Evolutionary conservation across 1,140 invertebrate genomes (phyloP), one percentile per base, ranked within the genome.

Genomic region (Ceratosolen fusciceps): DNA sequence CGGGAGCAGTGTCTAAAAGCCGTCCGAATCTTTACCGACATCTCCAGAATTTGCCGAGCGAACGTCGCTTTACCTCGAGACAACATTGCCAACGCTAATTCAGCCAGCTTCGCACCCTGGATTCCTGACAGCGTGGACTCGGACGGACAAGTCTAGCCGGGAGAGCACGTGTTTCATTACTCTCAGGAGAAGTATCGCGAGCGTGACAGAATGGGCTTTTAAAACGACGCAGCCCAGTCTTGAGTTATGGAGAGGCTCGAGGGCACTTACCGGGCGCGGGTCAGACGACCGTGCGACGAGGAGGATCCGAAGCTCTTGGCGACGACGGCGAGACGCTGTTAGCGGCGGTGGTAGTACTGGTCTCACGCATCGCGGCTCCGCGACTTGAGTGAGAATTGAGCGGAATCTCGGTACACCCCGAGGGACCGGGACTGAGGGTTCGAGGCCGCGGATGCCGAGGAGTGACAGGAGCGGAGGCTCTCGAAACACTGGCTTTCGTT

Each of bases 221-320:
- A 19, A 52, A 52, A 5, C 12, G 49, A 52, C 14, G 12, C 5
- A 43, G 39, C 5, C 14, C 12, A 3, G 49, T 16, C 49, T 19
- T 52, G 3, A 19, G 49, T 19, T 3, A 52, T 21, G 21, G 10
- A 9, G 56, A 24, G 1, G 7, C 39, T 9, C 2, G 12, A n/a
- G 19, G 37, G 4, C 26, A 19, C 70, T 72, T 72, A 72, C 49
- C 70, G 19, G 70, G 49, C 70, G 43, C 14, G 26, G 12, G 70
- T 39, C 68, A 43, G n/a, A 71, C 1, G 68, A 49, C 39, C 5
- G 68, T 49, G 47, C 65, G 37, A 26, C 65, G 65, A 47, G 7
- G 65, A 19, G 12, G 29, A 12, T 2, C 4, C n/a, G 52, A 24
- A 8, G n/a, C 52, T 16, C 14, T 12, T 43, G 39, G 5, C 4